Evolutionary conservation across 1,140 invertebrate genomes (phyloP), one percentile per base, ranked within the genome.

Genomic region (Microplitis mediator): DNA sequence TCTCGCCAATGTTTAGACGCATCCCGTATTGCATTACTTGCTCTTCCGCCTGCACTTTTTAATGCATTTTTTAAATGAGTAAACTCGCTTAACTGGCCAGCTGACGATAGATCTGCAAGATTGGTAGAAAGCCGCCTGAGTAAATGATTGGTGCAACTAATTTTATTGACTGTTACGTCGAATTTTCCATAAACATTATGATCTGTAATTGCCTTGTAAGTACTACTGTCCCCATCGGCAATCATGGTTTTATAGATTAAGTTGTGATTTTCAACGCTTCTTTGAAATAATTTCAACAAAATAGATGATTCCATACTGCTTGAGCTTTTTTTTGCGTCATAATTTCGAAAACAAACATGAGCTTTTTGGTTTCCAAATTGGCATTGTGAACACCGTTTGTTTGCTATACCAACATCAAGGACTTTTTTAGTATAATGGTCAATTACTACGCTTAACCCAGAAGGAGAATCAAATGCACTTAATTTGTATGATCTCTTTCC

Each of bases 161-260:
- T 63, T 73, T 78, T 80, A 56, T 77, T 52, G 75, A 78, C 31
- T 74, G 66, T 31, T 23, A 79, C 67, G 4, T 69, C 71, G 32
- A 74, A 39, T 23, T 72, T 36, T 9, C 39, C 58, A 63, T 87
- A 85, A 3, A 80, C 79, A 34, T 77, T 75, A 16, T 62, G 61
- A 64, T 82, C 71, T 35, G 72, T 2, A 14, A 88, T 81, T 65
- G 74, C 78, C 5, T 75, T 71, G 66, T 80, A 84, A 2, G 85
- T 82, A 52, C 75, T 85, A 11, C 81, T 83, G 71, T 88, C 88
- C 8, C 86, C 85, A 78, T 88, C 87, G 4, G 75, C 83, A 73
- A 88, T 82, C 0, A 88, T 34, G 13, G 61, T 68, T 54, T 70
- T 75, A 71, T 87, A 87, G 32, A 84, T 82, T 3, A 88, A 3